Conservation (phyloP, 2,113 vertebrate genomes). For the Pangasianodon gigas region DNA sequence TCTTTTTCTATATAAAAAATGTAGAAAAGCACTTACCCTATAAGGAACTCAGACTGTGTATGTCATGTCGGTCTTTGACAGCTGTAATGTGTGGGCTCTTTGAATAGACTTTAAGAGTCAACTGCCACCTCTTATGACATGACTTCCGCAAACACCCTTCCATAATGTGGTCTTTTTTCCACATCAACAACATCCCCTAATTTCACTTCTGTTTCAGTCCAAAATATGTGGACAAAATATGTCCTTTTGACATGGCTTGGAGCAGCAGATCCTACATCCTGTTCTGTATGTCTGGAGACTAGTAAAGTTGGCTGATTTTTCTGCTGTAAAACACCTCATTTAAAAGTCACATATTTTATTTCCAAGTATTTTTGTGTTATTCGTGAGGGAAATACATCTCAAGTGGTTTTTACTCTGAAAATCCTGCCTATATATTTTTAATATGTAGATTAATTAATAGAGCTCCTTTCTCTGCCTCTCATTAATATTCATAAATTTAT, state of each 20-base stretch:
- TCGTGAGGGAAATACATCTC: neutral
- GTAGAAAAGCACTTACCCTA: slow-evolving; percentile 13
- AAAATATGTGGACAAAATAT: slow-evolving; percentile 67
- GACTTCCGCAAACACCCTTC: slow-evolving; percentile 31
- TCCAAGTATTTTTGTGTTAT: neutral
- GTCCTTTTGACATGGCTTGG: slow-evolving; percentile 57
- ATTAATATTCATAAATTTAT: neutral
- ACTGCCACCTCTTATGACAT: slow-evolving; percentile 24
- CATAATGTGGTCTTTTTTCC: slow-evolving; percentile 20
- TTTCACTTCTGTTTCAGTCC: slow-evolving; percentile 63
- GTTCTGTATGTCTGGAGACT: neutral
- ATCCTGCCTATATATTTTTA: neutral
- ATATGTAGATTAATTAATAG: neutral
- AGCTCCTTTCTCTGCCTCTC: neutral
- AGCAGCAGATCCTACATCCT: neutral
- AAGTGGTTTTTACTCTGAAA: neutral
- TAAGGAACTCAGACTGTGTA: neutral
- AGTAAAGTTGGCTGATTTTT: neutral
- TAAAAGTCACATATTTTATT: neutral
- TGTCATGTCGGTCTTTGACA: neutral
- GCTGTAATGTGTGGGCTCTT: neutral
- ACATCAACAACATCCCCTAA: slow-evolving; percentile 23
- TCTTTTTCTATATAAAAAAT: neutral
- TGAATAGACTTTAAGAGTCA: neutral
- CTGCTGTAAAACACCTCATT: neutral